Evolutionary conservation across 2,113 vertebrate species (phyloP).

Genomic region (Hyperoodon ampullatus): DNA sequence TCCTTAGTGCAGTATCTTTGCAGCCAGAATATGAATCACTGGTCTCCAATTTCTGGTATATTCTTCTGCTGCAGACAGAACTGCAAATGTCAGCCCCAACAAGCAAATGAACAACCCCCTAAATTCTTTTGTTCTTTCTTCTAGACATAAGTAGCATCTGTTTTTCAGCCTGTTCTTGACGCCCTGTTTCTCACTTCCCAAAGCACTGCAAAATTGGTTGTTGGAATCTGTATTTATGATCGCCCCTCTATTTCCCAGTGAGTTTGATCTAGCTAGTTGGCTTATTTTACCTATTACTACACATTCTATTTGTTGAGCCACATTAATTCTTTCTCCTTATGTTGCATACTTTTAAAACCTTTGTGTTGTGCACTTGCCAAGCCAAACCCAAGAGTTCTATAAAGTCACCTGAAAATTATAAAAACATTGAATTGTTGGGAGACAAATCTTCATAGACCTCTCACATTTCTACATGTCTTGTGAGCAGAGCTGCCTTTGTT

Average conservation of each 20-base stretch:
- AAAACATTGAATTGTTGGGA: not conserved
- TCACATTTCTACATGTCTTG: not conserved
- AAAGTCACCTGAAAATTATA: not conserved
- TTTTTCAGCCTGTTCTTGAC: not conserved
- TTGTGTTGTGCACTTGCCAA: not conserved
- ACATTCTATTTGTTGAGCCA: not conserved
- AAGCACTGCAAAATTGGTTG: not conserved
- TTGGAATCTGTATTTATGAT: not conserved
- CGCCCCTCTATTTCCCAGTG: not conserved
- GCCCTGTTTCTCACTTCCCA: not conserved
- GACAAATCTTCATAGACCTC: not conserved
- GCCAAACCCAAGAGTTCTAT: not conserved
- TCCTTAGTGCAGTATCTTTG: conserved; percentile 3
- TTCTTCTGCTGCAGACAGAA: conserved; percentile 45
- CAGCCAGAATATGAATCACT: conserved; percentile 59
- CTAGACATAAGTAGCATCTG: not conserved
- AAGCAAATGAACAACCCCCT: not conserved
- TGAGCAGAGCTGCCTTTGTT: not conserved
- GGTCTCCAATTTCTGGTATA: conserved; percentile 54
- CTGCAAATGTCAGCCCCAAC: conserved; percentile 55
- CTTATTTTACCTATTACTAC: not conserved
- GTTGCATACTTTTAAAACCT: not conserved
- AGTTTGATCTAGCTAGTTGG: not conserved
- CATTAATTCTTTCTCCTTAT: not conserved
- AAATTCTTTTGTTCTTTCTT: conserved; percentile 31